phyloP scores from a whole-genome alignment of 2,797 vertebrate genomes.

The Syndactyla subalaris region DNA sequence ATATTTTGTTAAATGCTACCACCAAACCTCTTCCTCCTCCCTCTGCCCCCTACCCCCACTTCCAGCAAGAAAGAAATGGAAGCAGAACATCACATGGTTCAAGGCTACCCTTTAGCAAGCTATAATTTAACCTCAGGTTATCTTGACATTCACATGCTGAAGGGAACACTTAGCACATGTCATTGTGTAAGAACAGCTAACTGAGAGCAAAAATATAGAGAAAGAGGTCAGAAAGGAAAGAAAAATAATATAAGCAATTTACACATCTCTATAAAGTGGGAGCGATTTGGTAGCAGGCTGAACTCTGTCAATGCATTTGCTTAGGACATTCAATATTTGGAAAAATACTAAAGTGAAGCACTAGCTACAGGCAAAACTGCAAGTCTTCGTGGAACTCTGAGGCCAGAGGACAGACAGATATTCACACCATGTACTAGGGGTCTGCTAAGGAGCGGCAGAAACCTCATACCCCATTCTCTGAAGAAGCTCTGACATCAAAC shows the following conservation, averaged over 20 bases:
- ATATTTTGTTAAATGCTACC: neutral
- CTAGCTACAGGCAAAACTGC: neutral
- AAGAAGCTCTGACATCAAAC: neutral
- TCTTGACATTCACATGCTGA: conserved; percentile 46
- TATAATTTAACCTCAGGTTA: conserved; percentile 41
- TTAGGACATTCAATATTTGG: neutral
- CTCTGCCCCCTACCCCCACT: neutral
- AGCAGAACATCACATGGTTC: neutral
- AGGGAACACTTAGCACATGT: neutral
- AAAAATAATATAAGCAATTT: conserved; percentile 36
- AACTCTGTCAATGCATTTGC: neutral
- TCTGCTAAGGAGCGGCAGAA: neutral
- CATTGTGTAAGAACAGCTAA: conserved; percentile 40
- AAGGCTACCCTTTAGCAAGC: conserved; percentile 15
- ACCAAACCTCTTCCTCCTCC: neutral
- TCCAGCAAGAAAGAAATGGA: neutral
- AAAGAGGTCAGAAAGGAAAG: conserved; percentile 40
- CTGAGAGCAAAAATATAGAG: conserved; percentile 44
- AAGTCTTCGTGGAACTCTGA: neutral
- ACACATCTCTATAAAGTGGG: neutral
- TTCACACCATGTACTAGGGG: neutral
- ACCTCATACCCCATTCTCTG: neutral
- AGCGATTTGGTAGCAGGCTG: neutral
- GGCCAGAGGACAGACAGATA: neutral
- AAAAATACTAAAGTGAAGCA: neutral